These are phyloP conservation scores for Metopolophium dirhodum DNA, from an alignment of 1,140 invertebrate genomes.

Conservation along the genomic window DNA sequence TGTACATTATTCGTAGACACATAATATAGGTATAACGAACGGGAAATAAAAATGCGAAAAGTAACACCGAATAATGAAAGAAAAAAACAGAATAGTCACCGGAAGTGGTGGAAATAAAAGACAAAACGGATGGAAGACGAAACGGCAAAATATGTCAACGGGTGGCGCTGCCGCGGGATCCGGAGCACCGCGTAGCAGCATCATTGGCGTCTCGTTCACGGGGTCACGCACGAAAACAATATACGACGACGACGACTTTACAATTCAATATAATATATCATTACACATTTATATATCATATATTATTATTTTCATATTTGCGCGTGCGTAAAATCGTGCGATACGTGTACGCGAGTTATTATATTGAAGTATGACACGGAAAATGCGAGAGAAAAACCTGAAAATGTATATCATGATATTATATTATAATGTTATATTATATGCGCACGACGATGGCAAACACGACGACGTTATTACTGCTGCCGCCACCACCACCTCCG, in stretches of 20 bases:
- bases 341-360: neutral
- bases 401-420: neutral
- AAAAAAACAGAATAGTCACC: too few relatives aligned
- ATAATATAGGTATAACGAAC: too few relatives aligned
- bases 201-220: neutral
- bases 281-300: neutral
- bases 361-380: neutral
- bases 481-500: too few relatives aligned
- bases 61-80: too few relatives aligned
- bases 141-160: too few relatives aligned
- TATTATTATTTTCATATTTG: neutral
- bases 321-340: too few relatives aligned
- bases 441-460: neutral
- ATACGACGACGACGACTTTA: neutral
- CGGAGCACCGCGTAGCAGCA: neutral
- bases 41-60: too few relatives aligned
- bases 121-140: too few relatives aligned
- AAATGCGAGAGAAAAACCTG: neutral
- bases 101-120: too few relatives aligned
- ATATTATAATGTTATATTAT: neutral
- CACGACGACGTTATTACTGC: neutral
- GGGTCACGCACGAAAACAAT: neutral
- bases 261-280: neutral
- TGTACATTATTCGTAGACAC: too few relatives aligned
- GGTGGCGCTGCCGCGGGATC: too few relatives aligned